Evolutionary conservation across 1,140 invertebrate genomes (phyloP).

Genomic region (Bathynomus jamesi): DNA sequence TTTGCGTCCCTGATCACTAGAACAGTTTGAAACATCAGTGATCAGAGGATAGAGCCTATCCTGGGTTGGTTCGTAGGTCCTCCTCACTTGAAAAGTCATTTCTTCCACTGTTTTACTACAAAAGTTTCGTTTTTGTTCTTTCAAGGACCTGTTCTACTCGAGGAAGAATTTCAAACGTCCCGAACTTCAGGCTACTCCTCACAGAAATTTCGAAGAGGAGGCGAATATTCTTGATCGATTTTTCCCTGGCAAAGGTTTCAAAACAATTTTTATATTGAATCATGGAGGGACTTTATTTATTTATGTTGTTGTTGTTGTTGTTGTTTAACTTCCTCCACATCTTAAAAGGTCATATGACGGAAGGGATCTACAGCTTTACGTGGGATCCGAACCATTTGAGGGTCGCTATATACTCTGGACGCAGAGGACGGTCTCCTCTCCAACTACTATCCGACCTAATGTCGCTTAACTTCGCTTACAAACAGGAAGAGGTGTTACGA

Average conservation of each 20-base stretch:
- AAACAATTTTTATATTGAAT: neutral
- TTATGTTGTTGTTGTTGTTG: no score
- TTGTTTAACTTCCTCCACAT: no score
- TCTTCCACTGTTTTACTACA: neutral
- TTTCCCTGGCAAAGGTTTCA: conserved; percentile 57
- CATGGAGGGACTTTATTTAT: no score
- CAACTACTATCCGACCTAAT: no score
- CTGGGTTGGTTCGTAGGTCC: conserved; percentile 12
- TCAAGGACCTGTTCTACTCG: conserved; percentile 90
- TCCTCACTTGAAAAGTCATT: neutral
- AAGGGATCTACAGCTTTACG: no score
- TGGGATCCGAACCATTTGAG: no score
- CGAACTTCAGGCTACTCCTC: conserved; percentile 74
- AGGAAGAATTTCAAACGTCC: conserved; percentile 92
- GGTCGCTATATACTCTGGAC: no score
- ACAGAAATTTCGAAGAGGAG: conserved; percentile 83
- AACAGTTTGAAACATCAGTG: neutral
- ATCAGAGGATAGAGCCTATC: conserved; percentile 19
- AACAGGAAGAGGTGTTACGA: no score
- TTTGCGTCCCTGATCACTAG: conserved; percentile 14
- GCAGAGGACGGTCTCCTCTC: no score
- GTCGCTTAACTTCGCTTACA: no score
- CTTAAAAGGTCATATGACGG: no score
- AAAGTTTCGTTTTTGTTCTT: conserved; percentile 43
- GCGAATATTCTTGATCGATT: conserved; percentile 74